These are phyloP conservation scores for Athalia cordata DNA, from an alignment of 2,888 invertebrate genomes.

Conservation along the genomic window DNA sequence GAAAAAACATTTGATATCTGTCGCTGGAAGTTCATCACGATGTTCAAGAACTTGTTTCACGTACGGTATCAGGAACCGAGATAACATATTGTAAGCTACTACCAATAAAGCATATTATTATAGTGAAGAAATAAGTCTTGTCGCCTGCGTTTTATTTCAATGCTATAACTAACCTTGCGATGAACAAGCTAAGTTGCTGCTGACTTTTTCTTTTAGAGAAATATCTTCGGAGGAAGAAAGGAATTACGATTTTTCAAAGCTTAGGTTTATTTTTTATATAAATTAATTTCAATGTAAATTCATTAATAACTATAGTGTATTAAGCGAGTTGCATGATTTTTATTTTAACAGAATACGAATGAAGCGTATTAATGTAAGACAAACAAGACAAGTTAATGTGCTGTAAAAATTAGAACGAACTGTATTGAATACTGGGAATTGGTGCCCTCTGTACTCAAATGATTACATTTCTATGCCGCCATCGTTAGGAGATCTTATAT, in stretches of 20 bases:
- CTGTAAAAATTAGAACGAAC: slow-evolving; percentile 33
- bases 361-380: slow-evolving; percentile 36
- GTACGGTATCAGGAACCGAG: background rate
- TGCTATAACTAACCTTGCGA: background rate
- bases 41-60: background rate
- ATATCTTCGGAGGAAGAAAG: background rate
- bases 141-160: slow-evolving; percentile 1
- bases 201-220: background rate
- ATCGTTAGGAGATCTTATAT: slow-evolving; percentile 82
- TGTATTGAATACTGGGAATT: slow-evolving; percentile 11
- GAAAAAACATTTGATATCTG: too few species aligned
- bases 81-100: too few species aligned
- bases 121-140: background rate
- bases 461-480: slow-evolving; percentile 56
- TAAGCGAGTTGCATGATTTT: slow-evolving; percentile 36
- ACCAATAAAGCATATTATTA: too few species aligned
- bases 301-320: slow-evolving; percentile 14
- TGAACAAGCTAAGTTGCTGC: background rate
- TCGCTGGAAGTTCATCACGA: too few species aligned
- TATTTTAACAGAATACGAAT: slow-evolving; percentile 29
- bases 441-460: background rate
- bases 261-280: slow-evolving; percentile 21
- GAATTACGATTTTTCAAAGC: background rate
- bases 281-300: slow-evolving; percentile 39
- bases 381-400: slow-evolving; percentile 33